Evolutionary conservation across 2,113 vertebrate species (phyloP).

Genomic region (Erinaceus europaeus): DNA sequence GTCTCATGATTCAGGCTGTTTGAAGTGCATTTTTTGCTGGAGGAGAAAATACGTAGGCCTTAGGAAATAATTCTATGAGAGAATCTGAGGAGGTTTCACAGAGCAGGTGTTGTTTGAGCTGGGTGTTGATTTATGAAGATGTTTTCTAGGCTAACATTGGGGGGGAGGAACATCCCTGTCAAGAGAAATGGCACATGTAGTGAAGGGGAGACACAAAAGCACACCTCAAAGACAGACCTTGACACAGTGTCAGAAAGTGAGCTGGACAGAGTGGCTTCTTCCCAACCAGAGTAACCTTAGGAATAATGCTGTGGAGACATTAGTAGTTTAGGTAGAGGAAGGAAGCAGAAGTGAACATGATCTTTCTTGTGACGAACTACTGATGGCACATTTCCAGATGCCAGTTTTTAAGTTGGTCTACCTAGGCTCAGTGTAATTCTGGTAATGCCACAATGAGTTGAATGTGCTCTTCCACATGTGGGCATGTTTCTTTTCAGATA

Average conservation of each 20-base stretch:
- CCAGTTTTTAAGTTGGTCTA: rapidly evolving
- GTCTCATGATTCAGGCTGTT: neutral
- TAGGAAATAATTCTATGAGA: neutral
- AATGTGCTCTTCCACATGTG: rapidly evolving
- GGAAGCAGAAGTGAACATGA: neutral
- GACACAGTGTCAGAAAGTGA: neutral
- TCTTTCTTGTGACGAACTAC: neutral
- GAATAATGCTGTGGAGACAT: neutral
- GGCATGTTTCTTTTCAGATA: neutral
- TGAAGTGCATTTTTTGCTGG: neutral
- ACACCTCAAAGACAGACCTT: neutral
- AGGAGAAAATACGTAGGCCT: neutral
- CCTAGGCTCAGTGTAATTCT: neutral
- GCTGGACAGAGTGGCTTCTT: neutral
- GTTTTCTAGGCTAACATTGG: neutral
- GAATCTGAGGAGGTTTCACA: neutral
- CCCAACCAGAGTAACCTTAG: neutral
- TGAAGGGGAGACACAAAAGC: neutral
- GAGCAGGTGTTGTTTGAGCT: neutral
- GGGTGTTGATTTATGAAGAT: neutral
- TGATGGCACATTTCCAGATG: neutral
- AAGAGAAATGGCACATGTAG: neutral
- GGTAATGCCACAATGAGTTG: rapidly evolving
- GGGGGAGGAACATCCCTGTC: neutral
- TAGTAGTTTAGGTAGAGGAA: neutral